Percentiles rank a stretch among this genome's conserved stretches.
These are phyloP conservation scores for Corythaixoides concolor DNA, from an alignment of 2,113 vertebrate genomes.

Conservation along the genomic window DNA sequence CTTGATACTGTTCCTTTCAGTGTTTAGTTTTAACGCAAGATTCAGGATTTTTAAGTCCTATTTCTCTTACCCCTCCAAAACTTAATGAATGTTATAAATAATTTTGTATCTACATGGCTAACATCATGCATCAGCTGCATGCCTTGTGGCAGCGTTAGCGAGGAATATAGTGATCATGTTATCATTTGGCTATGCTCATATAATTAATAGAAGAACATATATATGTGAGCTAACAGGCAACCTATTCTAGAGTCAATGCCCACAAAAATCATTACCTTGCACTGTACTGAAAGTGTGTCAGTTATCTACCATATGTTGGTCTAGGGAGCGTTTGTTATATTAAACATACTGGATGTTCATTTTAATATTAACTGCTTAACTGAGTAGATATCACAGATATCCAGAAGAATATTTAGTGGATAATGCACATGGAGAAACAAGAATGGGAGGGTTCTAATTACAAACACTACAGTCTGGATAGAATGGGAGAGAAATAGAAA, in stretches of 20 bases:
- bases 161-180: neutral
- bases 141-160: neutral
- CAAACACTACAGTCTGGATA: neutral
- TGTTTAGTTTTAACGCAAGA: neutral
- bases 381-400: neutral
- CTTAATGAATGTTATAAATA: neutral
- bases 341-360: neutral
- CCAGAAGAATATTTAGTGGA: neutral
- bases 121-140: neutral
- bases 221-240: neutral
- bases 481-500: neutral
- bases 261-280: neutral
- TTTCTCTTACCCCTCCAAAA: neutral
- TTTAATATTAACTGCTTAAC: neutral
- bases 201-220: neutral
- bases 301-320: neutral
- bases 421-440: neutral
- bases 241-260: neutral
- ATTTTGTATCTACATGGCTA: neutral
- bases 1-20: neutral
- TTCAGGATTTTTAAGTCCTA: neutral
- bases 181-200: neutral
- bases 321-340: neutral
- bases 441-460: neutral
- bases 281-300: neutral